These are phyloP conservation scores for Diadumene lineata DNA, from an alignment of 92 coral and sea anemone species.

Conservation along the genomic window DNA sequence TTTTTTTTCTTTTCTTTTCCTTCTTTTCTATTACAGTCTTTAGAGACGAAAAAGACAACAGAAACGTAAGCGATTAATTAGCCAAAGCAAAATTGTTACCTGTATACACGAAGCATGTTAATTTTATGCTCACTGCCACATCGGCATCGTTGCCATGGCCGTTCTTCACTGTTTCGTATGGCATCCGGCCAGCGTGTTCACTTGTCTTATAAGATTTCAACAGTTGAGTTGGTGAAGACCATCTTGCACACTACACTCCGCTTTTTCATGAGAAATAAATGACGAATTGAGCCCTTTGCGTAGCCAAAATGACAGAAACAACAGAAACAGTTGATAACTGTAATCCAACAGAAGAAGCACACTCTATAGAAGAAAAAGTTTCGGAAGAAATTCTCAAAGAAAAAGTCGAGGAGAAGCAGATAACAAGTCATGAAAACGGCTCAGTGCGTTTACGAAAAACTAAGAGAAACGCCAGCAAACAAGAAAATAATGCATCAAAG, in stretches of 20 bases:
- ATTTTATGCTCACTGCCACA: conserved; percentile 15
- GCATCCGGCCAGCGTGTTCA: conserved; percentile 39
- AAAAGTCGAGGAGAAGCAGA: not conserved
- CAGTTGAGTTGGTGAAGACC: not conserved
- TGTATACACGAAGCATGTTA: not conserved
- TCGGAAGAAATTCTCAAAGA: too few relatives aligned
- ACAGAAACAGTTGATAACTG: not conserved
- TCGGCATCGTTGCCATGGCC: conserved; percentile 18
- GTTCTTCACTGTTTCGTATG: conserved; percentile 1
- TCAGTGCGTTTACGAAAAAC: conserved; percentile 16
- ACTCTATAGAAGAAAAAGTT: too few relatives aligned
- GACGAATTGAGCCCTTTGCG: too few relatives aligned
- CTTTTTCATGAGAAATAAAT: too few relatives aligned
- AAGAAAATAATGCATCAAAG: conserved; percentile 10
- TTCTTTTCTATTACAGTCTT: too few relatives aligned
- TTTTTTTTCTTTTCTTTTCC: too few relatives aligned
- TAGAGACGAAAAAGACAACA: too few relatives aligned
- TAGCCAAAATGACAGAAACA: conserved; percentile 15
- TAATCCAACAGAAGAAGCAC: too few relatives aligned
- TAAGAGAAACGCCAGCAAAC: not conserved
- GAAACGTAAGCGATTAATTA: not conserved
- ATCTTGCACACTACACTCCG: not conserved
- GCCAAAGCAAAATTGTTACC: not conserved
- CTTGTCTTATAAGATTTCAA: conserved; percentile 1
- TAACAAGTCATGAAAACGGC: conserved; percentile 13